These are phyloP conservation scores for Hypsibius dujardini DNA, from an alignment of 1,140 invertebrate species.

Conservation along the genomic window DNA sequence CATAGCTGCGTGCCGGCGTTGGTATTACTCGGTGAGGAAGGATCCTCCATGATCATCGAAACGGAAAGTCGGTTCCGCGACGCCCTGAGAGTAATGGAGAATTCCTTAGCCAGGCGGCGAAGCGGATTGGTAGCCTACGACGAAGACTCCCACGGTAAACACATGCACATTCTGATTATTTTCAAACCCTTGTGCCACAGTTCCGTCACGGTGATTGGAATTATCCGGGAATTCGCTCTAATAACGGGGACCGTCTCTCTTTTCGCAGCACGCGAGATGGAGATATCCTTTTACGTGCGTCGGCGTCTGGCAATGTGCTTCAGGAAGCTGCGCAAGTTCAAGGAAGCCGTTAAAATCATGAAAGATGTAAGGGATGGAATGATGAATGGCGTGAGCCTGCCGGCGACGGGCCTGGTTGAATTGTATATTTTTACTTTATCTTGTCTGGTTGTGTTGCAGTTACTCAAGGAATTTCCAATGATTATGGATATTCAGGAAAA, in stretches of 20 bases:
- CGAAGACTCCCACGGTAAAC: constrained; percentile 58
- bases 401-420: not conserved
- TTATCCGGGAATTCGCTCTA: no score
- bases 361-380: constrained; percentile 60
- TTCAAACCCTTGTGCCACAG: no score
- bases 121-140: constrained; percentile 59
- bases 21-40: constrained; percentile 87
- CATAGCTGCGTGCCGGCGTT: constrained; percentile 65
- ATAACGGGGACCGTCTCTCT: no score
- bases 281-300: constrained; percentile 87
- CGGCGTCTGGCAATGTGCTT: constrained; percentile 88
- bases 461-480: constrained; percentile 90
- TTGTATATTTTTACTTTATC: not conserved
- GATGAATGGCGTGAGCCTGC: no score
- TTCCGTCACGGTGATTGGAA: no score
- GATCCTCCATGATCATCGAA: constrained; percentile 72
- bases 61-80: constrained; percentile 25
- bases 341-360: constrained; percentile 92
- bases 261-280: constrained; percentile 48
- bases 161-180: no score
- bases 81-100: constrained; percentile 59
- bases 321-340: constrained; percentile 64
- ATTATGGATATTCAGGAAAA: constrained; percentile 97
- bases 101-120: constrained; percentile 66
- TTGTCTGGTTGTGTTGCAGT: constrained; percentile 34